These are phyloP conservation scores for Trachymyrmex cornetzi DNA, from an alignment of 1,140 invertebrate genomes.

Conservation along the genomic window DNA sequence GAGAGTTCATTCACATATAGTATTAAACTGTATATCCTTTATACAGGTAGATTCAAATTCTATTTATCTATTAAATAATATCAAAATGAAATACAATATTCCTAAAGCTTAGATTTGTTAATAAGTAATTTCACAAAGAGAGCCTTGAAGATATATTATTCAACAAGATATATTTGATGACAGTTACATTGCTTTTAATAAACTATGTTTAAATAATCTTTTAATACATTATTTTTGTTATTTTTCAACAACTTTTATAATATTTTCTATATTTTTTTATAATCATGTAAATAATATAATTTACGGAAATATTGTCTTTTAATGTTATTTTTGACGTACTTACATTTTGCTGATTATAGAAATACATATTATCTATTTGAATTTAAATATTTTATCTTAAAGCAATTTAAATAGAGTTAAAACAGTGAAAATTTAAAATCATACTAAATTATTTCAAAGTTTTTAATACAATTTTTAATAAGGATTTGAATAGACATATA, in stretches of 20 bases:
- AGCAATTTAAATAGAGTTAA: neutral
- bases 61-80: neutral
- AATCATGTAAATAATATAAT: neutral
- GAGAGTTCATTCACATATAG: constrained; percentile 56
- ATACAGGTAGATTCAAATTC: constrained; percentile 57
- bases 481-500: neutral
- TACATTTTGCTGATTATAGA: neutral
- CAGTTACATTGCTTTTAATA: neutral
- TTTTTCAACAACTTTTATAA: neutral
- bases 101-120: neutral
- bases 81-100: neutral
- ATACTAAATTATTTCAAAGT: neutral
- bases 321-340: constrained; percentile 4
- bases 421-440: neutral
- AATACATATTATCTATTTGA: neutral
- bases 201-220: neutral
- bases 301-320: neutral
- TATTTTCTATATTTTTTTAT: neutral
- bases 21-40: constrained; percentile 74
- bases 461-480: neutral
- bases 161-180: neutral
- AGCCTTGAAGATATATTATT: neutral
- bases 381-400: neutral
- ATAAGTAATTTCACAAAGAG: neutral
- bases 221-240: neutral